Conservation (phyloP, 2,888 invertebrate species). For the Aplocera efformata region DNA sequence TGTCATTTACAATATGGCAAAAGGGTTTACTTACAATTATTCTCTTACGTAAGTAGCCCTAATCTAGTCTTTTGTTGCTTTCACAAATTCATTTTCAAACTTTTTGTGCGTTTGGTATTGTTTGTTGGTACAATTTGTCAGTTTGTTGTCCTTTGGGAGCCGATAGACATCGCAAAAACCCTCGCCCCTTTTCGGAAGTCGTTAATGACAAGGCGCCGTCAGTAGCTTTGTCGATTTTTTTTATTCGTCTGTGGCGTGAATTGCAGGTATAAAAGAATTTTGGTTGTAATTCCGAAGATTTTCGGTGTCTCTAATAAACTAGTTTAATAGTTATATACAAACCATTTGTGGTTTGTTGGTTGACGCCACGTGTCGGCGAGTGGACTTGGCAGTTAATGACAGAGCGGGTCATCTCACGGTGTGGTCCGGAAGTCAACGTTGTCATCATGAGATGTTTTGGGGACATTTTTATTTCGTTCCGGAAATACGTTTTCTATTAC, state of each 20-base stretch:
- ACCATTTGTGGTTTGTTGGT: conserved; percentile 45
- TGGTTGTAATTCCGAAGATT: conserved; percentile 21
- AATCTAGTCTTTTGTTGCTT: conserved; percentile 45
- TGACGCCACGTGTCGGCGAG: conserved; percentile 55
- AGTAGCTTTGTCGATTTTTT: conserved; percentile 61
- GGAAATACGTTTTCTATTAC: conserved; percentile 49
- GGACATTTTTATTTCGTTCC: conserved; percentile 55
- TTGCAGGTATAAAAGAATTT: conserved; percentile 40
- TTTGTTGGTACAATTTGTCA: conserved; percentile 74
- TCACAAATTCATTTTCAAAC: conserved; percentile 44
- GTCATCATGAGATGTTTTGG: conserved; percentile 55
- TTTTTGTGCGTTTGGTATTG: conserved; percentile 48
- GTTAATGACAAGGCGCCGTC: conserved; percentile 74
- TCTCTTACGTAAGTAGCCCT: conserved; percentile 38
- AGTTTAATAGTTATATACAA: conserved; percentile 22
- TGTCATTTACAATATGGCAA: conserved; percentile 35
- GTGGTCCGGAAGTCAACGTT: conserved; percentile 72
- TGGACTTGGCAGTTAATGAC: conserved; percentile 54
- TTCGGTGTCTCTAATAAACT: conserved; percentile 33
- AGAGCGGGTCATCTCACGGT: conserved; percentile 47
- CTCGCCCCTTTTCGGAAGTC: conserved; percentile 68
- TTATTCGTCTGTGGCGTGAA: conserved; percentile 52
- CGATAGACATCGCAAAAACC: conserved; percentile 61
- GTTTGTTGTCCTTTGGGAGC: conserved; percentile 69
- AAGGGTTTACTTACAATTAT: conserved; percentile 47